Percentiles rank a stretch among this genome's conserved stretches.
These are phyloP conservation scores for Iguana delicatissima DNA, from an alignment of 2,797 vertebrate species.

Conservation along the genomic window DNA sequence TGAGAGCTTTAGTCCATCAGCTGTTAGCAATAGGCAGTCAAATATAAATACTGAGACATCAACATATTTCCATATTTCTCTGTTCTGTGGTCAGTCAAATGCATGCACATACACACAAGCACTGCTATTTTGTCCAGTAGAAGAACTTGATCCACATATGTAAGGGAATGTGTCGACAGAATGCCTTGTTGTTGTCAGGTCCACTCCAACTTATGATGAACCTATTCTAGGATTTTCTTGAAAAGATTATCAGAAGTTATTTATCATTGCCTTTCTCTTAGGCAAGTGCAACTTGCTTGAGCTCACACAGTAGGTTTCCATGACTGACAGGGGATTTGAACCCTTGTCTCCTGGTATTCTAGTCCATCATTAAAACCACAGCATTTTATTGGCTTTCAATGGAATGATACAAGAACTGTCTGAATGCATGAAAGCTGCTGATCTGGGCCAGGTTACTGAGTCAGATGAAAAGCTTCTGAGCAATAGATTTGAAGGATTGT, in stretches of 20 bases:
- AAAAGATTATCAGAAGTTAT: too few species aligned
- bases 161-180: not conserved
- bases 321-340: too few species aligned
- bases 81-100: not conserved
- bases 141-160: not conserved
- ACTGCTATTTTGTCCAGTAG: not conserved
- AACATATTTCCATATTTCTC: not conserved
- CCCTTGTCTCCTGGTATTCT: too few species aligned
- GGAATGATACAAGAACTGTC: not conserved
- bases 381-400: too few species aligned
- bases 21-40: not conserved
- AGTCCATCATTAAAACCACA: too few species aligned
- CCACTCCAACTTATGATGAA: not conserved
- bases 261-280: too few species aligned
- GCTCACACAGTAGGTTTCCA: too few species aligned
- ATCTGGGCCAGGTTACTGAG: not conserved
- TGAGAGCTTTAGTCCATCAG: not conserved
- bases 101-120: not conserved
- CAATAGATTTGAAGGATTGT: not conserved
- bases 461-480: not conserved
- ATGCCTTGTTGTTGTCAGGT: too few species aligned
- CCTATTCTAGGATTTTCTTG: too few species aligned
- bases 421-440: not conserved
- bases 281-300: too few species aligned
- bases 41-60: not conserved